A percentile compares a stretch with the other conserved stretches of the same genome.
Evolutionary conservation across 2,113 vertebrate species (phyloP).

Genomic region (Rhizomys pruinosus): DNA sequence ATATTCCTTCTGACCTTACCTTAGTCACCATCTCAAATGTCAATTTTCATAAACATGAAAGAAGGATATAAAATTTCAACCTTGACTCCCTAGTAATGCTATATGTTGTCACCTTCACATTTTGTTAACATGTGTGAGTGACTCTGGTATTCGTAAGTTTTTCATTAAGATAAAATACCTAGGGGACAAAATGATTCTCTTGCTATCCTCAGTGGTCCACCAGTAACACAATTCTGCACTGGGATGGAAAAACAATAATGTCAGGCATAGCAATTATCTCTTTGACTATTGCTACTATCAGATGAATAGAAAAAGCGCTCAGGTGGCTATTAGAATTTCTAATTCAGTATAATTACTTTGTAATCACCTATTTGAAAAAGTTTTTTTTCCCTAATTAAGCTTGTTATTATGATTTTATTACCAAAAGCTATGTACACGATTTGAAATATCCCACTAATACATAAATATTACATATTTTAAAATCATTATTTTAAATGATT

Average conservation of each 20-base stretch:
- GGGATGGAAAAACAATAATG: neutral
- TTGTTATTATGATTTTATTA: neutral
- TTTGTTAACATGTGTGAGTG: neutral
- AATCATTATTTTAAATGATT: too few relatives aligned
- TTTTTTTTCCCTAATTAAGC: neutral
- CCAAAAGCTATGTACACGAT: neutral
- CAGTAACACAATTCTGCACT: neutral
- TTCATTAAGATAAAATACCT: too few relatives aligned
- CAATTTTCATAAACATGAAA: neutral
- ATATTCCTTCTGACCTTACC: neutral
- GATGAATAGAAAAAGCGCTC: neutral
- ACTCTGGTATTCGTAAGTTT: too few relatives aligned
- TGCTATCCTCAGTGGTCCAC: too few relatives aligned
- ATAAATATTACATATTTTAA: too few relatives aligned
- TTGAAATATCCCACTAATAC: neutral
- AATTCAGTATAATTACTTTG: neutral
- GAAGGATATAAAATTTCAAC: neutral
- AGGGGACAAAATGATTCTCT: too few relatives aligned
- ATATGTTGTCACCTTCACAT: neutral
- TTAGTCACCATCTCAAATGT: neutral
- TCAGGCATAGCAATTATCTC: neutral
- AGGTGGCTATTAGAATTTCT: neutral
- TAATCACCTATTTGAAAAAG: neutral
- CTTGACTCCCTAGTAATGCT: neutral
- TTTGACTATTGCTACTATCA: neutral